These are phyloP conservation scores for Hippocampus abdominalis DNA, from an alignment of 2,113 vertebrate genomes.

Conservation along the genomic window DNA sequence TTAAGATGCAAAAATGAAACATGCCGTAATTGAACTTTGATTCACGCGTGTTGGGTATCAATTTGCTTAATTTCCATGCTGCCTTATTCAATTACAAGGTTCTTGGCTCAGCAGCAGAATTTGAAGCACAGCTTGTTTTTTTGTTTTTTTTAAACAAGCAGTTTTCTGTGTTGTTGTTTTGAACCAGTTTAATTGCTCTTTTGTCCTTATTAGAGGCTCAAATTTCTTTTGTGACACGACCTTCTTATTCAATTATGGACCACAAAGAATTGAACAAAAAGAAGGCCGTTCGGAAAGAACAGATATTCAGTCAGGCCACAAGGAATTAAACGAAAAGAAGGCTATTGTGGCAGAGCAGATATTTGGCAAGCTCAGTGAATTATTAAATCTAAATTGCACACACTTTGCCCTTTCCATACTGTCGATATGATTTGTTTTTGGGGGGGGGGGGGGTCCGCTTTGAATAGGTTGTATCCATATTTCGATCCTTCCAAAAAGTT, in stretches of 20 bases:
- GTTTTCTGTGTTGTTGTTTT: background rate
- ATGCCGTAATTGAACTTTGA: slow-evolving; percentile 61
- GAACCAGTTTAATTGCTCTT: background rate
- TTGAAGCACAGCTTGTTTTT: slow-evolving; percentile 14
- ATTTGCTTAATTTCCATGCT: slow-evolving; percentile 52
- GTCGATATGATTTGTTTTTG: background rate
- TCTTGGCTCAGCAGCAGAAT: slow-evolving; percentile 31
- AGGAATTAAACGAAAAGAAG: background rate
- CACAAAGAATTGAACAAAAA: background rate
- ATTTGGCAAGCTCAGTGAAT: background rate
- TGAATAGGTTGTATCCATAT: background rate
- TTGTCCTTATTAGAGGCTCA: background rate
- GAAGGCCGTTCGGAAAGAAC: background rate
- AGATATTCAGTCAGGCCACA: background rate
- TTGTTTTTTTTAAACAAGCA: background rate
- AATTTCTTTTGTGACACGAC: background rate
- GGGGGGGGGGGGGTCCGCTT: background rate
- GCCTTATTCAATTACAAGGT: slow-evolving; percentile 51
- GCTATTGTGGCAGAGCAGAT: background rate
- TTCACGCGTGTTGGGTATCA: slow-evolving; percentile 45
- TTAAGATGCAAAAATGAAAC: slow-evolving; percentile 62
- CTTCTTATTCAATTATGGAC: background rate
- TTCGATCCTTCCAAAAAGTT: background rate
- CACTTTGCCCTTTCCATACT: background rate
- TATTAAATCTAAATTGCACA: background rate